Percentiles rank a stretch among this genome's conserved stretches.
Evolutionary conservation across 2,888 invertebrate genomes (phyloP).

Genomic region (Catocala fraxini): DNA sequence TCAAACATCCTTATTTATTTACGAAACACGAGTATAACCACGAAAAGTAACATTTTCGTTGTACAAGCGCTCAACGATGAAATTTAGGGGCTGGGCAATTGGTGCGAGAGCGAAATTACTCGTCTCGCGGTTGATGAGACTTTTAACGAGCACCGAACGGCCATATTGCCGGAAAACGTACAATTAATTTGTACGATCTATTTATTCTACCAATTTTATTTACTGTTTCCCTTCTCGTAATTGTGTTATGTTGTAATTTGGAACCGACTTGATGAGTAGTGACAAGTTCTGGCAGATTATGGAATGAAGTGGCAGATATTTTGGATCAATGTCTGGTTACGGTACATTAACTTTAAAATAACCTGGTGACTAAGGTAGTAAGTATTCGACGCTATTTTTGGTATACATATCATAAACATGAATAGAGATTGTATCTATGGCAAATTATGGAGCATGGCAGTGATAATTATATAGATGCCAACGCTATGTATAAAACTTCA

Average conservation of each 20-base stretch:
- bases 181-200: slow-evolving; percentile 55
- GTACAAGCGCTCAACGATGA: slow-evolving; percentile 19
- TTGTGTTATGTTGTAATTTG: slow-evolving; percentile 27
- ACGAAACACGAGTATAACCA: slow-evolving; percentile 4
- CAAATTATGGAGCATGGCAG: too few species aligned
- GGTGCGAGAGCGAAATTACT: slow-evolving; percentile 54
- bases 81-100: slow-evolving; percentile 24
- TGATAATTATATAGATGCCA: too few species aligned
- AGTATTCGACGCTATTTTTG: too few species aligned
- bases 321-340: too few species aligned
- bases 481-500: too few species aligned
- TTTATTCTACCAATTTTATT: slow-evolving; percentile 46
- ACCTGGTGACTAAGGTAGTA: too few species aligned
- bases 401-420: too few species aligned
- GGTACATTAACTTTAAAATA: too few species aligned
- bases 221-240: slow-evolving; percentile 32
- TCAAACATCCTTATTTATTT: not conserved
- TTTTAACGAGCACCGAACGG: slow-evolving; percentile 62
- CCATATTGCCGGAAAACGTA: slow-evolving; percentile 55
- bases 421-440: too few species aligned
- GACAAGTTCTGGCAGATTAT: too few species aligned
- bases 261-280: not conserved
- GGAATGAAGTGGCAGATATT: too few species aligned
- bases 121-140: slow-evolving; percentile 59
- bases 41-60: slow-evolving; percentile 17